Evolutionary conservation across 2,113 vertebrate species (phyloP).

Genomic region (Mugil cephalus): DNA sequence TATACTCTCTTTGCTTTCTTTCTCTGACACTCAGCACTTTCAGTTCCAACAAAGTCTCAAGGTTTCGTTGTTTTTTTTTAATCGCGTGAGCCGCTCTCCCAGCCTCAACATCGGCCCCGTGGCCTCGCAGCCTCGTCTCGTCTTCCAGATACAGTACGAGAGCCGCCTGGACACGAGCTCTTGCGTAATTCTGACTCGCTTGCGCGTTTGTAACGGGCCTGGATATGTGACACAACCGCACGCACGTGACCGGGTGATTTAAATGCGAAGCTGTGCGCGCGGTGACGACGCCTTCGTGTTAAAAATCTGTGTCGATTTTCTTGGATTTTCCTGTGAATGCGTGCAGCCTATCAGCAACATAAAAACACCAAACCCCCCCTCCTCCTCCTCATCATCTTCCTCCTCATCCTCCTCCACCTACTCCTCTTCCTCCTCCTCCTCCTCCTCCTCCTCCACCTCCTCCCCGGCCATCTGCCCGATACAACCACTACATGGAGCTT

Average conservation of each 20-base stretch:
- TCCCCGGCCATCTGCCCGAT: constrained; percentile 58
- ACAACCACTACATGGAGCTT: constrained; percentile 53
- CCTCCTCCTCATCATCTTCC: no score
- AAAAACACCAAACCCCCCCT: constrained; percentile 38
- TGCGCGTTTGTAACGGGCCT: constrained; percentile 39
- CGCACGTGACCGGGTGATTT: constrained; percentile 33
- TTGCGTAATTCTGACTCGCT: constrained; percentile 55
- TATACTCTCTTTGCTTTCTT: not conserved
- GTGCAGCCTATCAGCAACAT: constrained; percentile 33
- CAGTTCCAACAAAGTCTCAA: constrained; percentile 6
- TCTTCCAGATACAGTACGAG: constrained; percentile 20
- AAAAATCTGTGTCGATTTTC: constrained; percentile 39
- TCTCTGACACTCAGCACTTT: not conserved
- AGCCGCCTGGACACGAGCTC: constrained; percentile 30
- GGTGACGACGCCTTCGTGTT: constrained; percentile 31
- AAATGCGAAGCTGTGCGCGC: constrained; percentile 10
- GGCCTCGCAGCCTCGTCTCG: constrained; percentile 56
- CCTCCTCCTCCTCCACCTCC: constrained; percentile 34
- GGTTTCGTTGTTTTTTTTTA: not conserved
- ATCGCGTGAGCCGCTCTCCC: not conserved
- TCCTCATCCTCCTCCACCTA: not conserved
- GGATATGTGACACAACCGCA: constrained; percentile 18
- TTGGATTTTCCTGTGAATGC: constrained; percentile 29
- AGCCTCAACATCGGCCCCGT: constrained; percentile 41
- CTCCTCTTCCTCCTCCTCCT: not conserved